These are phyloP conservation scores for Tapirus terrestris DNA, from an alignment of 2,113 vertebrate genomes.

Conservation along the genomic window DNA sequence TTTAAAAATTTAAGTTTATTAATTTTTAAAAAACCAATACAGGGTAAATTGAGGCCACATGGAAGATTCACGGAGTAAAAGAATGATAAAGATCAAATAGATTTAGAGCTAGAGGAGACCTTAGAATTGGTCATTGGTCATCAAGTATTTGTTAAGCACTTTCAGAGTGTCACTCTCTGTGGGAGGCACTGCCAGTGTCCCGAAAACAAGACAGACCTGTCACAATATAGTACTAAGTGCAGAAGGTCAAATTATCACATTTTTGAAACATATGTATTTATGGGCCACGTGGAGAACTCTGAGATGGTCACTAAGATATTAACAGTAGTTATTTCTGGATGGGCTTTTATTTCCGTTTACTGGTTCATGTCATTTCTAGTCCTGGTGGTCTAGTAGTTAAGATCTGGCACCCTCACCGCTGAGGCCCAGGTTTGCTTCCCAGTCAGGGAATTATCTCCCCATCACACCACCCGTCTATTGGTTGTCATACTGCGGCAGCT, in stretches of 20 bases:
- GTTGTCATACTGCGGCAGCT: no score
- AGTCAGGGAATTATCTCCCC: no score
- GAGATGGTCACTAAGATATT: neutral
- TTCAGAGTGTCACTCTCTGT: neutral
- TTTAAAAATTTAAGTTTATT: neutral
- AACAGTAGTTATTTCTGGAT: neutral
- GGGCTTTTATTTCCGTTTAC: neutral
- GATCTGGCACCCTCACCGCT: no score
- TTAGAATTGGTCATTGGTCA: neutral
- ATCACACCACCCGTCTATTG: no score
- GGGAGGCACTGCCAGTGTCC: neutral
- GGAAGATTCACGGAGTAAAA: neutral
- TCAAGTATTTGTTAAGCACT: neutral
- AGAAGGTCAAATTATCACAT: neutral
- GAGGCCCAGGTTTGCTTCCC: no score
- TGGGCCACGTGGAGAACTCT: neutral
- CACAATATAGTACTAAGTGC: neutral
- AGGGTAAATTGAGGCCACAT: neutral
- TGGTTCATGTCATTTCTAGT: neutral
- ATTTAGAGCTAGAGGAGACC: neutral
- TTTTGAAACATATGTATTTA: neutral
- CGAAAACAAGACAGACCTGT: neutral
- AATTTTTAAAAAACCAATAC: neutral
- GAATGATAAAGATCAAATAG: neutral
- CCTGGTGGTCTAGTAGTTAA: no score